A percentile compares a stretch with the other conserved stretches of the same genome.
These are phyloP conservation scores for Cataglyphis hispanica DNA, from an alignment of 1,140 invertebrate species.

Conservation along the genomic window DNA sequence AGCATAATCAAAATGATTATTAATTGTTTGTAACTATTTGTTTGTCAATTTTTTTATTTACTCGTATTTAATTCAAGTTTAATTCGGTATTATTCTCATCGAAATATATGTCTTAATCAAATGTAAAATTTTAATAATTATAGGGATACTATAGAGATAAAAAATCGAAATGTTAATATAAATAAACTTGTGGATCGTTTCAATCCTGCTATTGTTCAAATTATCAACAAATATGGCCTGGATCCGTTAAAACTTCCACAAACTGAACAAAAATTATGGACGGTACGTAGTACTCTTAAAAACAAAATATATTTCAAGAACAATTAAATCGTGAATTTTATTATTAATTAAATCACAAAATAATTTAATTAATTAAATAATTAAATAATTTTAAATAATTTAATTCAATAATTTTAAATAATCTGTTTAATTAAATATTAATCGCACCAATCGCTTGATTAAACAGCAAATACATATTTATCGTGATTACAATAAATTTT, in stretches of 20 bases:
- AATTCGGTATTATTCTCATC: slow-evolving; percentile 2
- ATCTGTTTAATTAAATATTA: neutral
- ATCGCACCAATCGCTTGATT: neutral
- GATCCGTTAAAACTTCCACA: slow-evolving; percentile 23
- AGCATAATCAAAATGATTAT: neutral
- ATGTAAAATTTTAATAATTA: slow-evolving; percentile 16
- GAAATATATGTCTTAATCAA: neutral
- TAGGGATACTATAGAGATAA: neutral
- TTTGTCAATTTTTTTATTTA: neutral
- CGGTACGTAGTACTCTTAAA: slow-evolving; percentile 5
- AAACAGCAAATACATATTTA: neutral
- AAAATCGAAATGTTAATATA: neutral
- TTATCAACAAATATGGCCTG: neutral
- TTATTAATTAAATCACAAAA: neutral
- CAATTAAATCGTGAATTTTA: neutral
- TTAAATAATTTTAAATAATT: too few species aligned
- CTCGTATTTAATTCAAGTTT: neutral
- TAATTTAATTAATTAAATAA: neutral
- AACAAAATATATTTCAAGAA: neutral
- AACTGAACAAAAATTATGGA: neutral
- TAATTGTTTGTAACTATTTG: neutral
- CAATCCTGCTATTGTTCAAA: neutral
- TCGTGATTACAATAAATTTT: neutral
- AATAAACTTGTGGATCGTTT: neutral
- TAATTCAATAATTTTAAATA: too few species aligned